phyloP scores from a whole-genome alignment of 2,888 invertebrate species.

The Panorpa germanica region DNA sequence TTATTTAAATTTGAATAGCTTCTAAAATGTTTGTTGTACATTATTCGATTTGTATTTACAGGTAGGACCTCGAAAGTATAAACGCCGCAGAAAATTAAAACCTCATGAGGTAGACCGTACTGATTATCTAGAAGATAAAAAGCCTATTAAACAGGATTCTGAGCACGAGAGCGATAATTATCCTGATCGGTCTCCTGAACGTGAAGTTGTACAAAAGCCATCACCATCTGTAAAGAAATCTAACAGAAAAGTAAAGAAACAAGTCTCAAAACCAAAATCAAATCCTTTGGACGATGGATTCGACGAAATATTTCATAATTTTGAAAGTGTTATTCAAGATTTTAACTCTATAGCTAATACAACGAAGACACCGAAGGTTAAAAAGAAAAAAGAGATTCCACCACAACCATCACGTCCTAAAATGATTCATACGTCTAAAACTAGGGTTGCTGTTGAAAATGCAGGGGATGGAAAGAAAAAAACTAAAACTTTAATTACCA shows the following conservation, averaged over 20 bases:
- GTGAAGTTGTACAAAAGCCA: constrained; percentile 7
- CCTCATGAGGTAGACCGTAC: constrained; percentile 34
- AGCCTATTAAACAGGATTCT: constrained; percentile 3
- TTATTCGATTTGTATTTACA: constrained; percentile 17
- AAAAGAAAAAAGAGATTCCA: constrained; percentile 19
- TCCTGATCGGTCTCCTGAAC: not conserved
- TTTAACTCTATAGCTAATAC: constrained; percentile 19
- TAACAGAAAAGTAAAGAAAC: constrained; percentile 25
- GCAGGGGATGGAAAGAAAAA: constrained; percentile 34
- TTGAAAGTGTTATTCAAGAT: constrained; percentile 27
- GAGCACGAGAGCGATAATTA: not conserved
- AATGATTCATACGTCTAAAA: constrained; percentile 61
- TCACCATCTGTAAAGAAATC: not conserved
- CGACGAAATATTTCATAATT: constrained; percentile 26
- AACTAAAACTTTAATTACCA: constrained; percentile 30
- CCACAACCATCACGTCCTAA: constrained; percentile 35
- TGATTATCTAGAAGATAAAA: constrained; percentile 21
- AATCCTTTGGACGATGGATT: constrained; percentile 26
- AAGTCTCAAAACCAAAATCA: constrained; percentile 23
- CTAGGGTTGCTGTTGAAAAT: constrained; percentile 29
- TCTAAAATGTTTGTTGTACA: constrained; percentile 4
- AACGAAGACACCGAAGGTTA: constrained; percentile 12
- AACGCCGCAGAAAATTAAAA: constrained; percentile 57
- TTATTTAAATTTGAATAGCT: not conserved
- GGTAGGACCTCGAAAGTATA: constrained; percentile 62